phyloP scores from a whole-genome alignment of 2,888 invertebrate genomes.

The Ecdyonurus torrentis region DNA sequence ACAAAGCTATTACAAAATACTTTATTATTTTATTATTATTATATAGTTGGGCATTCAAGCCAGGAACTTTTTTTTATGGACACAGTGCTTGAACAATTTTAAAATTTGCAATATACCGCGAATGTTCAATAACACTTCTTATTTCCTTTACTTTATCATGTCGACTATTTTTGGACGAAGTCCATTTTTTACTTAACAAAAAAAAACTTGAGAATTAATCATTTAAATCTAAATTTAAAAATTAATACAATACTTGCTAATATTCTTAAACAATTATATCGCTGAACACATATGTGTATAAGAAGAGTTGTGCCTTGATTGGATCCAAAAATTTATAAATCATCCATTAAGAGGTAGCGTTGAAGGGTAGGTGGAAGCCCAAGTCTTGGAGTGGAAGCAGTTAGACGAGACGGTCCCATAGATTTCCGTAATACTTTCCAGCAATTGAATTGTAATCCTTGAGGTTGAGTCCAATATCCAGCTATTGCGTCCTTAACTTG shows the following conservation, averaged over 20 bases:
- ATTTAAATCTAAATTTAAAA: too few species aligned
- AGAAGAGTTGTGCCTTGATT: too few species aligned
- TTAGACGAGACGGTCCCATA: slow-evolving; percentile 11
- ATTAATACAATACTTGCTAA: too few species aligned
- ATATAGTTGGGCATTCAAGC: background rate
- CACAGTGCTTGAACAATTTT: background rate
- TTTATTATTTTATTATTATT: background rate
- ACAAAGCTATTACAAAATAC: background rate
- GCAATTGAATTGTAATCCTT: slow-evolving; percentile 16
- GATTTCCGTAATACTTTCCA: slow-evolving; percentile 14
- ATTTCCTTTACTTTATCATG: too few species aligned
- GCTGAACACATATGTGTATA: too few species aligned
- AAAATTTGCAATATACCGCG: background rate
- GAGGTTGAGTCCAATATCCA: slow-evolving; percentile 20
- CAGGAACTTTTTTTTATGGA: background rate
- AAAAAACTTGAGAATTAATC: too few species aligned
- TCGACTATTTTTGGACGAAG: too few species aligned
- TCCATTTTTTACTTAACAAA: too few species aligned
- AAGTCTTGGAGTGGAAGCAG: slow-evolving; percentile 9
- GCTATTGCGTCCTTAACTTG: slow-evolving; percentile 19
- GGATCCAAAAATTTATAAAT: too few species aligned
- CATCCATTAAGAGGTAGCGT: slow-evolving; percentile 14
- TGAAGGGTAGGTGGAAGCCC: slow-evolving; percentile 13
- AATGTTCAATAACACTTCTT: too few species aligned
- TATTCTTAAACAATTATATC: too few species aligned